Percentiles rank a stretch among this genome's conserved stretches.
phyloP scores from a whole-genome alignment of 2,888 invertebrate species.

The Exocentrus adspersus region DNA sequence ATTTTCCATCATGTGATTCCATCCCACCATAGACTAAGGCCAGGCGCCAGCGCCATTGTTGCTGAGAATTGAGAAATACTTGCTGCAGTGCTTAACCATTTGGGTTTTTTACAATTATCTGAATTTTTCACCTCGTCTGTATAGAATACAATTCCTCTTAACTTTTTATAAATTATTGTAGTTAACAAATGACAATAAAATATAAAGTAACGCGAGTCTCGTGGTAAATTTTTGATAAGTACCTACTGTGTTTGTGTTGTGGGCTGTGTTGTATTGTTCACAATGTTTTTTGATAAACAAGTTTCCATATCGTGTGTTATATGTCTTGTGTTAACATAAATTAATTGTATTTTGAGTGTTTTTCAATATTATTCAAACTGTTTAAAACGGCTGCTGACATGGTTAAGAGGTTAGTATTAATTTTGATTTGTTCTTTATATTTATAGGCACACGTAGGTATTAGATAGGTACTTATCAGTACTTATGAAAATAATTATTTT shows the following conservation, averaged over 20 bases:
- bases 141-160: background rate
- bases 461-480: too few species aligned
- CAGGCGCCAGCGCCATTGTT: conserved; percentile 51
- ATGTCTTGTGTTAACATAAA: conserved; percentile 31
- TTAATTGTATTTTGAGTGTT: conserved; percentile 35
- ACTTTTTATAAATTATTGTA: background rate
- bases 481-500: too few species aligned
- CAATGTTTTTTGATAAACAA: conserved; percentile 46
- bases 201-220: too few species aligned
- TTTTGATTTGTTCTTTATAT: conserved; percentile 6
- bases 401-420: conserved; percentile 61
- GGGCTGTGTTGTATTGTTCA: conserved; percentile 33
- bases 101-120: conserved; percentile 18
- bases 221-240: too few species aligned
- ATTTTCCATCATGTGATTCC: too few species aligned
- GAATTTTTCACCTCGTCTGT: conserved; percentile 20
- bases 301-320: conserved; percentile 32
- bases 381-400: conserved; percentile 63
- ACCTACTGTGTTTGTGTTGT: conserved; percentile 38
- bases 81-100: conserved; percentile 28
- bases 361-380: conserved; percentile 50
- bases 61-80: conserved; percentile 44
- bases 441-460: too few species aligned
- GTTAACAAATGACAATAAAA: too few species aligned
- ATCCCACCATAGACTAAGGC: conserved; percentile 40